Conservation (phyloP, 2,888 invertebrate species). For the Meloe dianella region DNA sequence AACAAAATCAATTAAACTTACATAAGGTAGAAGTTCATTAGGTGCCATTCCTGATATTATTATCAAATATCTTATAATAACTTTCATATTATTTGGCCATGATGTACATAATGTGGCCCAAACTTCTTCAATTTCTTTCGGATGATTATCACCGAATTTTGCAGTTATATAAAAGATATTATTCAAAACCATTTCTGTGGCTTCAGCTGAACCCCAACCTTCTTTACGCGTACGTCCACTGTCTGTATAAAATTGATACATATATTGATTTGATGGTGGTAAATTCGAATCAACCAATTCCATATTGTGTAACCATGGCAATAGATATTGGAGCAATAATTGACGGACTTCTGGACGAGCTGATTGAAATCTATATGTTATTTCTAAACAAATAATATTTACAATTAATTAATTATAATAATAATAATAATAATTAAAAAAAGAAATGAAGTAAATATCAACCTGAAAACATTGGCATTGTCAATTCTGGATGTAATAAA, state of each 20-base stretch:
- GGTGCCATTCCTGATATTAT: slow-evolving; percentile 99
- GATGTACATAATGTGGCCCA: slow-evolving; percentile 96
- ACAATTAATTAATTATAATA: too few relatives aligned
- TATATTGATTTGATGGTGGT: slow-evolving; percentile 85
- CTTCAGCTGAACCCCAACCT: slow-evolving; percentile 98
- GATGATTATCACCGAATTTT: slow-evolving; percentile 96
- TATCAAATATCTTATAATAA: slow-evolving; percentile 93
- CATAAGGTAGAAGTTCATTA: slow-evolving; percentile 87
- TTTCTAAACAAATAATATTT: slow-evolving; percentile 70
- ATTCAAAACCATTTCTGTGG: slow-evolving; percentile 99
- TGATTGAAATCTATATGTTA: slow-evolving; percentile 95
- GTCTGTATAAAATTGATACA: slow-evolving; percentile 75
- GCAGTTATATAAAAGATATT: slow-evolving; percentile 98
- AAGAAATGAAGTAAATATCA: slow-evolving; percentile 48
- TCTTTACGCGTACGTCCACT: slow-evolving; percentile 75
- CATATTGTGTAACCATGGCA: slow-evolving; percentile 99
- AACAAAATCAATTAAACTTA: slow-evolving; percentile 63
- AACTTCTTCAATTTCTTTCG: slow-evolving; percentile 92
- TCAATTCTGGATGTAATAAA: slow-evolving; percentile 93
- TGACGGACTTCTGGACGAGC: slow-evolving; percentile 93
- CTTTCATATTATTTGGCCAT: slow-evolving; percentile 97
- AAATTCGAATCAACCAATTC: slow-evolving; percentile 97
- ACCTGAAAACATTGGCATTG: slow-evolving; percentile 99
- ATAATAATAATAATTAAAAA: too few relatives aligned
- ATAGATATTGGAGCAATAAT: slow-evolving; percentile 85